Evolutionary conservation across 2,797 vertebrate genomes (phyloP), one percentile per base, ranked within the genome.

Genomic region (Artibeus lituratus): DNA sequence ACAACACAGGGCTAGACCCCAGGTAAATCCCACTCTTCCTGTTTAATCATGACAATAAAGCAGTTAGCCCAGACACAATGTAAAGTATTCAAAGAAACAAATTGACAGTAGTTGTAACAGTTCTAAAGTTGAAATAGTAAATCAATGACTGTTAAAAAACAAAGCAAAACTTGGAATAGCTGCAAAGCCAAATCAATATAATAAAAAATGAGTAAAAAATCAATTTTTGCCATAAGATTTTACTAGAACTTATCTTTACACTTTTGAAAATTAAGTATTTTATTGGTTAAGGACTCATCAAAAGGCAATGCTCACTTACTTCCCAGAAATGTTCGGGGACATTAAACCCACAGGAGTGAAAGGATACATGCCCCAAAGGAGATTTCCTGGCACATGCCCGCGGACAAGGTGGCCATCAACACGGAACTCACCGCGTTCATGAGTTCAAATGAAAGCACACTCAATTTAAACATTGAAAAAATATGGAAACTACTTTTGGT

Each of bases 201-300:
- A 86, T 80, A 53, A 91, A 95, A 93, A 72, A n/a, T 8, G 67
- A 9, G 7, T n/a, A 69, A 85, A 69, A 76, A 72, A 55, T 94
- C 10, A 42, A 22, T 44, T 87, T 87, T 83, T 87, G 49, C 39
- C 35, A 1, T 26, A 86, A 67, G 39, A 82, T 74, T 90, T 44
- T 76, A 87, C 22, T 90, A 5, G 3, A 89, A 70, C 70, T 87
- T 94, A 21, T 70, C 74, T 94, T 78, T 4, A 77, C 0, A 42
- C 8, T 59, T 94, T 92, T 22, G 11, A 86, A 94, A 91, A 86
- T 91, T 93, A 73, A 92, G 18, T 91, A 91, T 86, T 90, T 87
- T 97, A 89, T 11, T 94, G 80, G 77, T 26, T 62, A 91, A 72
- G 24, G 80, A 77, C 35, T 84, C 29, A 83, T 74, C 47, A 90